A percentile compares a stretch with the other conserved stretches of the same genome.
Evolutionary conservation across 2,113 vertebrate species (phyloP).

Genomic region (Scolopax mira): DNA sequence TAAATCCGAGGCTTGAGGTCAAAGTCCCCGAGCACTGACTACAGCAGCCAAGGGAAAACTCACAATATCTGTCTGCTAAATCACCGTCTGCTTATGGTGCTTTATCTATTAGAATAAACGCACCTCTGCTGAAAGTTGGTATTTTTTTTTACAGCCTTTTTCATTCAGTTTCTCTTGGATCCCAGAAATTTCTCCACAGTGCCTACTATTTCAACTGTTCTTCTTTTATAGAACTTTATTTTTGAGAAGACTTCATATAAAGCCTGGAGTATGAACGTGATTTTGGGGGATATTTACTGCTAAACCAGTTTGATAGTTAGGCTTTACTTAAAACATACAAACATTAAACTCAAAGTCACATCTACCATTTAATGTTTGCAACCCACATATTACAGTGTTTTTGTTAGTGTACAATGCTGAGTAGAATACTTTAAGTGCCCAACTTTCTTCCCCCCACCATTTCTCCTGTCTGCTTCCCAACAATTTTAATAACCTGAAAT

Average conservation of each 20-base stretch:
- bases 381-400: background rate
- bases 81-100: background rate
- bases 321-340: background rate
- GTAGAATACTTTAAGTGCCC: background rate
- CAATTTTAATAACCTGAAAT: background rate
- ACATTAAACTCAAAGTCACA: background rate
- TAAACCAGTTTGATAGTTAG: background rate
- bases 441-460: background rate
- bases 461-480: background rate
- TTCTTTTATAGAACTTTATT: background rate
- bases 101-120: background rate
- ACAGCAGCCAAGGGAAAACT: too few relatives aligned
- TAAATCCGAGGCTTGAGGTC: too few relatives aligned
- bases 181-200: background rate
- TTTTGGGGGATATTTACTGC: background rate
- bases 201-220: background rate
- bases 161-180: background rate
- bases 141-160: background rate
- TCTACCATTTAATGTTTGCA: background rate
- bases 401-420: background rate
- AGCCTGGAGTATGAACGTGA: background rate
- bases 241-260: background rate
- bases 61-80: background rate
- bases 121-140: background rate
- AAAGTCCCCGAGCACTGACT: too few relatives aligned